Evolutionary conservation across 2,113 vertebrate species (phyloP).

Genomic region (Colius striatus): DNA sequence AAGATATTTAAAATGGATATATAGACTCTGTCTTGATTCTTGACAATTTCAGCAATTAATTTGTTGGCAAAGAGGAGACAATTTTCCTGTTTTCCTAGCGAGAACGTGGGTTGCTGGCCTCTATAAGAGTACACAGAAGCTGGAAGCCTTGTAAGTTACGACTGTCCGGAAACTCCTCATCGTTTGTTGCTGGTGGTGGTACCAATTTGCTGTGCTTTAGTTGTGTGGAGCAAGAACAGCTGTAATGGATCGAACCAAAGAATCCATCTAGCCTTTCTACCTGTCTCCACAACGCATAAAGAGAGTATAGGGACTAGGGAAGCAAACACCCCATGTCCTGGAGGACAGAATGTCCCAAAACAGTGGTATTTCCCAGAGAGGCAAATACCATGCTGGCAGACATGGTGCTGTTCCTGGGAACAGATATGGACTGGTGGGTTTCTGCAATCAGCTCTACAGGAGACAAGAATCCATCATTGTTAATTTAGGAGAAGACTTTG

Average conservation of each 20-base stretch:
- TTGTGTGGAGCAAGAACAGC: background rate
- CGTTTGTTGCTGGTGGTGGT: fast-evolving
- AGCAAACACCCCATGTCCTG: background rate
- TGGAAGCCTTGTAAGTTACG: background rate
- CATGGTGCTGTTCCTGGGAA: background rate
- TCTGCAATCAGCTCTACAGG: background rate
- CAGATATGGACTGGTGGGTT: background rate
- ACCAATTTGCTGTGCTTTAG: background rate
- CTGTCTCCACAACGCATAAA: background rate
- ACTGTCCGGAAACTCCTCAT: background rate
- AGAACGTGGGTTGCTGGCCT: too few species aligned
- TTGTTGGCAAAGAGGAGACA: background rate
- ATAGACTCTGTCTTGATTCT: background rate
- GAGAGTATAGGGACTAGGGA: background rate
- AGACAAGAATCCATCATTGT: background rate
- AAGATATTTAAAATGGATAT: background rate
- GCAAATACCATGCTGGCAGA: background rate
- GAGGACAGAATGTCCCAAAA: background rate
- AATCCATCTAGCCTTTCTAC: background rate
- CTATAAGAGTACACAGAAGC: background rate
- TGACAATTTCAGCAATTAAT: background rate
- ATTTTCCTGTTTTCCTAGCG: background rate
- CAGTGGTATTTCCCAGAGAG: background rate
- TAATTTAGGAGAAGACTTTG: background rate
- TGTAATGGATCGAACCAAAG: background rate